A percentile compares a stretch with the other conserved stretches of the same genome.
phyloP scores from a whole-genome alignment of 2,113 vertebrate genomes.

The Scomber japonicus region DNA sequence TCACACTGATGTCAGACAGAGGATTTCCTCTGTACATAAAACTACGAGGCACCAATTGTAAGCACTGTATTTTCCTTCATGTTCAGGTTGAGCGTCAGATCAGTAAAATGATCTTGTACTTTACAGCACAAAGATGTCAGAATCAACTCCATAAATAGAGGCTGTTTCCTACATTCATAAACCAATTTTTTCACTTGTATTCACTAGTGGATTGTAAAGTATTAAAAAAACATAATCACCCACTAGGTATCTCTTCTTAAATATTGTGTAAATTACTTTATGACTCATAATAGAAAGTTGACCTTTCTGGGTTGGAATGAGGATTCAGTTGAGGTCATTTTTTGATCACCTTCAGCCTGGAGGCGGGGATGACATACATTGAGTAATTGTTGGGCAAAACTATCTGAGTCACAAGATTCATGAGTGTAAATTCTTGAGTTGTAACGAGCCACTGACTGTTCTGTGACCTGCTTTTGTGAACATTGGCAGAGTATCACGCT shows the following conservation, averaged over 20 bases:
- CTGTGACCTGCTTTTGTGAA: slow-evolving; percentile 49
- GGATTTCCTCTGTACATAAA: slow-evolving; percentile 52
- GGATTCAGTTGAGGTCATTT: slow-evolving; percentile 15
- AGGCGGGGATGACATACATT: slow-evolving; percentile 20
- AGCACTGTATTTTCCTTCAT: slow-evolving; percentile 31
- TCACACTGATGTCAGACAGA: slow-evolving; percentile 66
- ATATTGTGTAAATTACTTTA: slow-evolving; percentile 18
- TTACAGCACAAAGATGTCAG: slow-evolving; percentile 79
- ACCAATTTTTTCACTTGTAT: slow-evolving; percentile 33
- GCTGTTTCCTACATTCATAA: slow-evolving; percentile 11
- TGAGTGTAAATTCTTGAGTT: slow-evolving; percentile 40
- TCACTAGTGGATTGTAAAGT: slow-evolving; percentile 47
- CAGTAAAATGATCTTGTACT: slow-evolving; percentile 50
- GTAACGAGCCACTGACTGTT: slow-evolving; percentile 56
- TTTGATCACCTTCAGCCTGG: not conserved
- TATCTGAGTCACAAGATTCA: slow-evolving; percentile 54
- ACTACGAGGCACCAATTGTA: slow-evolving; percentile 14
- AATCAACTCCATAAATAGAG: slow-evolving; percentile 27
- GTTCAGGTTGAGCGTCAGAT: slow-evolving; percentile 31
- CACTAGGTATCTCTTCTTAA: slow-evolving; percentile 21
- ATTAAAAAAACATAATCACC: not conserved
- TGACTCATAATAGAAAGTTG: slow-evolving; percentile 43
- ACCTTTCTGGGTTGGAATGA: not conserved
- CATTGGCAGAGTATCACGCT: not conserved
- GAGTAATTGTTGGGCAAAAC: slow-evolving; percentile 45